Evolutionary conservation across 2,888 invertebrate genomes (phyloP).

Genomic region (Bembecia ichneumoniformis): DNA sequence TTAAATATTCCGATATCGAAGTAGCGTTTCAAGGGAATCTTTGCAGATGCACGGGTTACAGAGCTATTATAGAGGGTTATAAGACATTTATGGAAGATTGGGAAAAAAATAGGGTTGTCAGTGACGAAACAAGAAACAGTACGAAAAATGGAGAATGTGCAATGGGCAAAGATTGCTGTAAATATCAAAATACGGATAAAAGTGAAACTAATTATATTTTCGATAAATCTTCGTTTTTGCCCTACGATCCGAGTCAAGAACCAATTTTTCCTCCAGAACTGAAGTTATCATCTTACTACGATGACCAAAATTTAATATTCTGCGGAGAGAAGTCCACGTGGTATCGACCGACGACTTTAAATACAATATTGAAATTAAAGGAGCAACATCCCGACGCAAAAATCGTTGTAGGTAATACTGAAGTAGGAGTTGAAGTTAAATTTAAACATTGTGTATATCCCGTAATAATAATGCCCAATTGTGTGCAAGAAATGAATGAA

Average conservation of each 20-base stretch:
- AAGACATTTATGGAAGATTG: constrained; percentile 82
- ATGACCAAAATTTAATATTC: constrained; percentile 65
- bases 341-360: constrained; percentile 77
- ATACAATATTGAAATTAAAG: constrained; percentile 76
- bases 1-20: constrained; percentile 76
- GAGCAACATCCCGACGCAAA: constrained; percentile 77
- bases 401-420: constrained; percentile 87
- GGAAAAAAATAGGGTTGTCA: constrained; percentile 64
- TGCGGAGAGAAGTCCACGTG: constrained; percentile 74
- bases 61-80: constrained; percentile 88
- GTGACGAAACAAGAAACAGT: constrained; percentile 18
- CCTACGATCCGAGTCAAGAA: constrained; percentile 83
- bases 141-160: constrained; percentile 43
- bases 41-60: constrained; percentile 89
- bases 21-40: constrained; percentile 82
- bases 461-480: constrained; percentile 86
- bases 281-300: constrained; percentile 72
- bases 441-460: constrained; percentile 84
- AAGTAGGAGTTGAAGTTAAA: constrained; percentile 88
- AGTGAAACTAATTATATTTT: constrained; percentile 71
- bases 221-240: constrained; percentile 73
- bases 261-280: constrained; percentile 89
- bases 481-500: constrained; percentile 82
- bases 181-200: constrained; percentile 50
- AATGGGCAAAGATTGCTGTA: constrained; percentile 78